Conservation (phyloP, 2,797 vertebrate species). For the Lutjanus argentimaculatus region DNA sequence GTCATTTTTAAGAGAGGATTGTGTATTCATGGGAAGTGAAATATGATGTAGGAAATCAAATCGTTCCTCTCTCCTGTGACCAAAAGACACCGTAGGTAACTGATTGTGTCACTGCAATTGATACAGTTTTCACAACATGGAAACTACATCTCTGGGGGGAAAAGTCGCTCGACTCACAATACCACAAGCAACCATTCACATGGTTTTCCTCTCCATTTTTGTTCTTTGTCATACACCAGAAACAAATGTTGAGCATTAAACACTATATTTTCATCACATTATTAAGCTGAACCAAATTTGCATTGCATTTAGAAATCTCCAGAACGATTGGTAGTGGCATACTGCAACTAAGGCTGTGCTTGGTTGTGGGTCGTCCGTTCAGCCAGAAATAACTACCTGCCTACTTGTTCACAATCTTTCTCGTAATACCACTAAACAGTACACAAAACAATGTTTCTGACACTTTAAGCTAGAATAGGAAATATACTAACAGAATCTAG, state of each 20-base stretch:
- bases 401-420: too few relatives aligned
- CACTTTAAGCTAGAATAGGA: too few relatives aligned
- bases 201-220: background rate
- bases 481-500: too few relatives aligned
- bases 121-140: constrained; percentile 9
- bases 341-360: too few relatives aligned
- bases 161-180: background rate
- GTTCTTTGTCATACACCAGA: background rate
- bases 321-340: too few relatives aligned
- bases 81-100: background rate
- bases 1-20: background rate
- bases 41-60: constrained; percentile 2
- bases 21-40: background rate
- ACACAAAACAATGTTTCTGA: too few relatives aligned
- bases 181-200: background rate
- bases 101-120: background rate
- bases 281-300: constrained; percentile 3
- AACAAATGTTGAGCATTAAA: background rate
- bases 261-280: background rate
- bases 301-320: too few relatives aligned
- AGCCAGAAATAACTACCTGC: too few relatives aligned
- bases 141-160: background rate
- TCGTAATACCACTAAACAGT: too few relatives aligned
- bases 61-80: constrained; percentile 9
- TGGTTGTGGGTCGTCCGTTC: too few relatives aligned